Evolutionary conservation across 2,797 vertebrate species (phyloP).

Genomic region (Toxotes lorentzi): DNA sequence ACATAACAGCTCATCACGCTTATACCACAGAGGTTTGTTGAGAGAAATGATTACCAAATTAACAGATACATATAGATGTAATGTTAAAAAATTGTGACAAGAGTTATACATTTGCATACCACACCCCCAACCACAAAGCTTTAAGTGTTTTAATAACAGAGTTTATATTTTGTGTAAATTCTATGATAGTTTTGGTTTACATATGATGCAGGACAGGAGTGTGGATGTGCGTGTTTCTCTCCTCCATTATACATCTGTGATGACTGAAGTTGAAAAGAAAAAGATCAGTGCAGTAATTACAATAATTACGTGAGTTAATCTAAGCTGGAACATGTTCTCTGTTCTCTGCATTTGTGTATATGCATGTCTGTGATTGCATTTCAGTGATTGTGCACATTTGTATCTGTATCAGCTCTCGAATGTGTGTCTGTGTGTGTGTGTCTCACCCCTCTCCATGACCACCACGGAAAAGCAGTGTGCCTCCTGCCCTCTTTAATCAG

Average conservation of each 20-base stretch:
- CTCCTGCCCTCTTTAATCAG: slow-evolving; percentile 81
- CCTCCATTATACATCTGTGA: neutral
- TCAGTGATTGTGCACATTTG: slow-evolving; percentile 13
- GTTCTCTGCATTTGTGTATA: slow-evolving; percentile 8
- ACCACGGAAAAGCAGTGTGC: slow-evolving; percentile 59
- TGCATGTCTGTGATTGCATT: slow-evolving; percentile 1
- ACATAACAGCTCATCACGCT: slow-evolving; percentile 19
- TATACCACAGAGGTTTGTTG: neutral
- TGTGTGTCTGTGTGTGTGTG: slow-evolving; percentile 18
- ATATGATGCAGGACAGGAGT: neutral
- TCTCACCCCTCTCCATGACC: slow-evolving; percentile 71
- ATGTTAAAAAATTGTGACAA: neutral
- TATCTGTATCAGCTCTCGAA: slow-evolving; percentile 27
- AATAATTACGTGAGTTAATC: slow-evolving; percentile 27
- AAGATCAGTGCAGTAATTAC: neutral
- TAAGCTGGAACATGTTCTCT: slow-evolving; percentile 6
- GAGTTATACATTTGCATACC: neutral
- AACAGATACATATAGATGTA: neutral
- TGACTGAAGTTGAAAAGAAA: neutral
- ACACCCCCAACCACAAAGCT: neutral
- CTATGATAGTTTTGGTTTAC: neutral
- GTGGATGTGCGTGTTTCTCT: neutral
- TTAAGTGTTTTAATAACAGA: neutral
- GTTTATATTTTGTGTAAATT: neutral
- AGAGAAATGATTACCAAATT: slow-evolving; percentile 17